Evolutionary conservation across 2,888 invertebrate species (phyloP).

Genomic region (Nomada flava): DNA sequence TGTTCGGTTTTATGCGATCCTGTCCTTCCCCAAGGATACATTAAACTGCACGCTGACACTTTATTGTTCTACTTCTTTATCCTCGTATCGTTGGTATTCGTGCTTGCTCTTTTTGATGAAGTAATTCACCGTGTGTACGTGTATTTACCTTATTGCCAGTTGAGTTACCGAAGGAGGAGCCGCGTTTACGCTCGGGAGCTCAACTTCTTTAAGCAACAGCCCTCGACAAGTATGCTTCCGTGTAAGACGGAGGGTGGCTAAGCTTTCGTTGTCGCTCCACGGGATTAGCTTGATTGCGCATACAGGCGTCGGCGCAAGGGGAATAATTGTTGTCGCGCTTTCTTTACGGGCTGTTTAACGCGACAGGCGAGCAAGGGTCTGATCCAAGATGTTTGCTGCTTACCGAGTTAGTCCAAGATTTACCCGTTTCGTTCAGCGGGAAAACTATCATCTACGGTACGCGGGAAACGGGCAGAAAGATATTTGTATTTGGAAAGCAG

Average conservation of each 20-base stretch:
- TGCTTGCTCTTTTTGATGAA: background rate
- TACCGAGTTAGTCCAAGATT: constrained; percentile 58
- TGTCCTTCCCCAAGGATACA: constrained; percentile 26
- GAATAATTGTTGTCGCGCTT: constrained; percentile 64
- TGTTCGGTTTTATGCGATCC: constrained; percentile 38
- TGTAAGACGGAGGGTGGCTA: constrained; percentile 34
- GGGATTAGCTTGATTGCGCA: constrained; percentile 70
- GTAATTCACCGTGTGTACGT: background rate
- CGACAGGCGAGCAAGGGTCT: constrained; percentile 54
- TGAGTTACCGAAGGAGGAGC: background rate
- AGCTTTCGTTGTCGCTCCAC: constrained; percentile 61
- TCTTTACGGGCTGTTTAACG: constrained; percentile 76
- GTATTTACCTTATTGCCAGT: no score
- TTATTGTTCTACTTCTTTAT: constrained; percentile 34
- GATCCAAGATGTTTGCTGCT: constrained; percentile 65
- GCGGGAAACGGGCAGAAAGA: background rate
- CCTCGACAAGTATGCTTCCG: constrained; percentile 31
- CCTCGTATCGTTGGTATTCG: constrained; percentile 3
- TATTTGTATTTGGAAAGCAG: background rate
- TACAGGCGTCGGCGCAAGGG: constrained; percentile 66
- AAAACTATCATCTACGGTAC: background rate
- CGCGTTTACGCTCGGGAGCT: background rate
- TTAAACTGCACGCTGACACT: constrained; percentile 33
- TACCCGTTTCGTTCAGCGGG: constrained; percentile 9
- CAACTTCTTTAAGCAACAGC: constrained; percentile 36